Conservation (phyloP, 2,888 invertebrate species). For the Phyllotreta striolata region DNA sequence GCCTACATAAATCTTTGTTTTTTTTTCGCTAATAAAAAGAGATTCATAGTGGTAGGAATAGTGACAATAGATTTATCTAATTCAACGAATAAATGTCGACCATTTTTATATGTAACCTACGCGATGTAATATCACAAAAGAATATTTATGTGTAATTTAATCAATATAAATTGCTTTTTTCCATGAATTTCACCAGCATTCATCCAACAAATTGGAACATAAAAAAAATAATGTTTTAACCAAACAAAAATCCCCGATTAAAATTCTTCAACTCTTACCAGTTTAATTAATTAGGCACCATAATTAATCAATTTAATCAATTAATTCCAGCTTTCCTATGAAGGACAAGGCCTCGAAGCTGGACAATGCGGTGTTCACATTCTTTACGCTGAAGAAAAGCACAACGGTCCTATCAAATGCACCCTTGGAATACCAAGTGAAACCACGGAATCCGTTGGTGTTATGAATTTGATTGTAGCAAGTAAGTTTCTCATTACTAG, state of each 20-base stretch:
- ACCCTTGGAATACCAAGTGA: conserved; percentile 68
- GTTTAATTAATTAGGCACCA: not conserved
- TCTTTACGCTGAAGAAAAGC: conserved; percentile 67
- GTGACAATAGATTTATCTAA: not conserved
- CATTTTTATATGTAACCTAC: conserved; percentile 4
- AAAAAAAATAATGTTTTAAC: too few relatives aligned
- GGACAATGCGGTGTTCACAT: conserved; percentile 80
- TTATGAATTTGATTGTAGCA: conserved; percentile 73
- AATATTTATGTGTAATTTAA: conserved; percentile 8
- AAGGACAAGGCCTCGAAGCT: conserved; percentile 63
- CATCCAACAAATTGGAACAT: too few relatives aligned
- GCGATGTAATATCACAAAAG: not conserved
- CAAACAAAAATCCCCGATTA: not conserved
- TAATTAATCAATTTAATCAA: not conserved
- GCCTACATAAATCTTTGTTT: too few relatives aligned
- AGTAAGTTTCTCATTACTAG: conserved; percentile 69
- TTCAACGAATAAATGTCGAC: conserved; percentile 8
- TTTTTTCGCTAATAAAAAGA: not conserved
- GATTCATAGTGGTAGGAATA: not conserved
- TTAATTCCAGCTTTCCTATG: conserved; percentile 57
- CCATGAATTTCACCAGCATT: too few relatives aligned
- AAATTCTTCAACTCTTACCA: not conserved
- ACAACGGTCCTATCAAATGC: conserved; percentile 78
- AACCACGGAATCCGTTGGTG: conserved; percentile 66
- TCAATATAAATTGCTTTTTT: conserved; percentile 1